Evolutionary conservation across 2,113 vertebrate species (phyloP).

Genomic region (Coryphaenoides rupestris): DNA sequence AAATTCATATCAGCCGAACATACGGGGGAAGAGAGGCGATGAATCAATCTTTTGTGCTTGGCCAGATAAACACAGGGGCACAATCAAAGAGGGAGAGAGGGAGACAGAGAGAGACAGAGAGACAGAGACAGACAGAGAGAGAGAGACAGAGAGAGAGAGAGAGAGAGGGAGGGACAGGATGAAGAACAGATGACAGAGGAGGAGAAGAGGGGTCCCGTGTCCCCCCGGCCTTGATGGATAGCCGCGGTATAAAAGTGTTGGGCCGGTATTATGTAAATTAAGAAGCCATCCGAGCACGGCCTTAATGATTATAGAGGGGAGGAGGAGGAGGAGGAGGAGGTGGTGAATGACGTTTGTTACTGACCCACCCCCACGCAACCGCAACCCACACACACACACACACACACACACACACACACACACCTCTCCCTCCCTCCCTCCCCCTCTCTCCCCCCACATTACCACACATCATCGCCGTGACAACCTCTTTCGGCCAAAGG

Average conservation of each 20-base stretch:
- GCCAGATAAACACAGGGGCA: constrained; percentile 26
- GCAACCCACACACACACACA: constrained; percentile 76
- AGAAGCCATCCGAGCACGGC: constrained; percentile 83
- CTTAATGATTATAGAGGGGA: constrained; percentile 84
- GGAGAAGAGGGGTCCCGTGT: constrained; percentile 65
- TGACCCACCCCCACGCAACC: constrained; percentile 88
- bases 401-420: too few relatives aligned
- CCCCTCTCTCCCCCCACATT: too few relatives aligned
- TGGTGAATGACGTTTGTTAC: constrained; percentile 76
- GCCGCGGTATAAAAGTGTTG: constrained; percentile 80
- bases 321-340: constrained; percentile 53
- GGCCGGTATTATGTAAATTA: constrained; percentile 91
- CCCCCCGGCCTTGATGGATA: constrained; percentile 80
- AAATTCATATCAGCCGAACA: constrained; percentile 84
- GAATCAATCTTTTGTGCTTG: constrained; percentile 79
- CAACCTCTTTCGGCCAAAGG: too few relatives aligned
- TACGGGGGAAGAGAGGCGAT: constrained; percentile 76
- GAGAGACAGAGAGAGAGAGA: constrained; percentile 63
- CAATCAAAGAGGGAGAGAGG: constrained; percentile 66
- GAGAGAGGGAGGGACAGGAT: constrained; percentile 57
- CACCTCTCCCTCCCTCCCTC: too few relatives aligned
- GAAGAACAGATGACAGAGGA: constrained; percentile 46
- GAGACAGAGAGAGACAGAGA: too few relatives aligned
- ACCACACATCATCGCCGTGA: too few relatives aligned
- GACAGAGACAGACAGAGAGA: too few relatives aligned